phyloP scores from a whole-genome alignment of 2,888 invertebrate species.

The Melanostoma mellinum region DNA sequence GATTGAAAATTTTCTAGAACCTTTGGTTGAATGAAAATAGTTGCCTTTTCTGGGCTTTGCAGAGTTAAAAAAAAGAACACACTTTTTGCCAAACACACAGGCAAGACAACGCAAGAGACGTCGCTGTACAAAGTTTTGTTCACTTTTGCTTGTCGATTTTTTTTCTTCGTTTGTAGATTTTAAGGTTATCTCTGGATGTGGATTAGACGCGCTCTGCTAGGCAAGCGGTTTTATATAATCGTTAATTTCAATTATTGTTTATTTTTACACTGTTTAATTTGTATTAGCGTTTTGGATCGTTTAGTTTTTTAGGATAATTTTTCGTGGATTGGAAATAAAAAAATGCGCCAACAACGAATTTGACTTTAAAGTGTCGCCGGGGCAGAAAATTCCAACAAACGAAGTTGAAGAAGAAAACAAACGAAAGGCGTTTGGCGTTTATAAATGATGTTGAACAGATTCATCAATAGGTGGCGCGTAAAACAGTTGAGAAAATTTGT shows the following conservation, averaged over 20 bases:
- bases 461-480: not conserved
- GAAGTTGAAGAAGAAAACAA: conserved; percentile 70
- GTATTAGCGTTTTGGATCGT: not conserved
- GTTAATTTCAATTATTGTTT: not conserved
- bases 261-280: conserved; percentile 12
- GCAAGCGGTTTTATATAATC: conserved; percentile 60
- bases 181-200: conserved; percentile 60
- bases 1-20: conserved; percentile 72
- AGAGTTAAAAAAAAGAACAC: not conserved
- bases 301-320: conserved; percentile 7
- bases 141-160: conserved; percentile 47
- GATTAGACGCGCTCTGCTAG: conserved; percentile 41
- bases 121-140: conserved; percentile 18
- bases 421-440: conserved; percentile 73
- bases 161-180: conserved; percentile 32
- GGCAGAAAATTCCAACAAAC: conserved; percentile 71
- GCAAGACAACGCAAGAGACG: conserved; percentile 32
- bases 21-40: conserved; percentile 14
- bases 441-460: conserved; percentile 24
- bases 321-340: conserved; percentile 29
- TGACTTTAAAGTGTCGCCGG: conserved; percentile 66
- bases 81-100: conserved; percentile 12
- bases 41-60: not conserved
- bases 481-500: not conserved
- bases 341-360: conserved; percentile 70